Evolutionary conservation across 2,888 invertebrate species (phyloP).

Genomic region (Patella depressa): DNA sequence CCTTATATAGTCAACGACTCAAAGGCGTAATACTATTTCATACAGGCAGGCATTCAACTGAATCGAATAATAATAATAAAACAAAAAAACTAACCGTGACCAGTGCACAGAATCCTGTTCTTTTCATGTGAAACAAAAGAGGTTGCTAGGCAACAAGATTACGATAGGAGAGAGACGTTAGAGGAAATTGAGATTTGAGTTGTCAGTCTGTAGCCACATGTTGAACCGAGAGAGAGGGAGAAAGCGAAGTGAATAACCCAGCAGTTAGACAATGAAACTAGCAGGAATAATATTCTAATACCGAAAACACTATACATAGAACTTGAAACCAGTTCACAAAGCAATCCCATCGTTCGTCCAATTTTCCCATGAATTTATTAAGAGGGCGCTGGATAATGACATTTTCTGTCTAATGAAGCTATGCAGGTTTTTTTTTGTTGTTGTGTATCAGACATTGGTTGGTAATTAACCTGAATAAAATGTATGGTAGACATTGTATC

Average conservation of each 20-base stretch:
- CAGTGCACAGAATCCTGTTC: conserved; percentile 13
- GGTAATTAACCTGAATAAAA: no score
- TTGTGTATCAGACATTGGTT: no score
- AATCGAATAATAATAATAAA: conserved; percentile 6
- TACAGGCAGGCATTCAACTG: neutral
- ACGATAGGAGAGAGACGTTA: conserved; percentile 8
- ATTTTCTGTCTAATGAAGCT: neutral
- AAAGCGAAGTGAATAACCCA: neutral
- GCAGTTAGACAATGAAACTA: neutral
- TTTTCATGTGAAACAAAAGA: conserved; percentile 26
- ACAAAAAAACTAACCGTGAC: conserved; percentile 6
- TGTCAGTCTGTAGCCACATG: conserved; percentile 3
- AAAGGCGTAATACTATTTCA: neutral
- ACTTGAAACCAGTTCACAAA: neutral
- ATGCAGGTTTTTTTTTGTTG: no score
- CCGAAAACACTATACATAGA: neutral
- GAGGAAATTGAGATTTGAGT: conserved; percentile 23
- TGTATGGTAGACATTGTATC: no score
- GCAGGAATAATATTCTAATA: neutral
- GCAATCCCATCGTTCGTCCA: neutral
- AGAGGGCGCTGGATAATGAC: neutral
- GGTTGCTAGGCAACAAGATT: conserved; percentile 29
- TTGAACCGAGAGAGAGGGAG: neutral
- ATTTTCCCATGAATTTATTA: conserved; percentile 10
- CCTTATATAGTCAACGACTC: neutral